A percentile compares a stretch with the other conserved stretches of the same genome.
These are phyloP conservation scores for Caenorhabditis sp. DNA, from an alignment of 2,888 invertebrate species.

Conservation along the genomic window DNA sequence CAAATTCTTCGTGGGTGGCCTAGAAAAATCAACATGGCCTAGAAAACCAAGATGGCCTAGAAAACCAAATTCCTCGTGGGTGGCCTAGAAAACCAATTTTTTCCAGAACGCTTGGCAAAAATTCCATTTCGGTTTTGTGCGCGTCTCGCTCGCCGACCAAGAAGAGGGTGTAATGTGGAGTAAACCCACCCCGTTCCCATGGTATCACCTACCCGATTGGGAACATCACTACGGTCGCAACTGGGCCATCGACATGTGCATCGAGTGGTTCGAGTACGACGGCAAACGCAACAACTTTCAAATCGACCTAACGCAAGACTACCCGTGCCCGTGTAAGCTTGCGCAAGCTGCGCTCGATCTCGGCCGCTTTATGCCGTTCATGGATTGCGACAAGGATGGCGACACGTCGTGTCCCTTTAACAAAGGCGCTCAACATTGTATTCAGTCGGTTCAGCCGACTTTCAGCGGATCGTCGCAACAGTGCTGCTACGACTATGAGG, in stretches of 20 bases:
- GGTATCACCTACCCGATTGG: slow-evolving; percentile 85
- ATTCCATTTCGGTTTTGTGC: slow-evolving; percentile 63
- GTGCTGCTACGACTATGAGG: slow-evolving; percentile 93
- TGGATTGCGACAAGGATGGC: slow-evolving; percentile 87
- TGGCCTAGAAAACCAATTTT: background rate
- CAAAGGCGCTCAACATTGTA: slow-evolving; percentile 88
- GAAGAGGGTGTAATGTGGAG: slow-evolving; percentile 82
- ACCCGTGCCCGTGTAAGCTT: slow-evolving; percentile 85
- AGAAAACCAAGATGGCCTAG: too few relatives aligned
- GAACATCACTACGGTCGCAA: slow-evolving; percentile 80
- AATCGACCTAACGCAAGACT: slow-evolving; percentile 60
- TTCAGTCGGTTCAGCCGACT: slow-evolving; percentile 77
- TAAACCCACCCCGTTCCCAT: slow-evolving; percentile 86
- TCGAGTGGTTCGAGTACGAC: slow-evolving; percentile 81
- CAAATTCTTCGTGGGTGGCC: too few relatives aligned
- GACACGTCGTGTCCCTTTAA: slow-evolving; percentile 86
- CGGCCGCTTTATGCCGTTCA: slow-evolving; percentile 90
- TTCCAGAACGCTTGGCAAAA: slow-evolving; percentile 55
- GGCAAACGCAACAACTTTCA: slow-evolving; percentile 65
- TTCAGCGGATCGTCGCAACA: slow-evolving; percentile 80
- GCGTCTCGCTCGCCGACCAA: slow-evolving; percentile 53
- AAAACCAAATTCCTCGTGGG: too few relatives aligned
- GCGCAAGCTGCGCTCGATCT: slow-evolving; percentile 85
- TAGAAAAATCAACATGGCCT: too few relatives aligned
- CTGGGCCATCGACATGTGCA: slow-evolving; percentile 86